These are phyloP conservation scores for Capra hircus DNA, from an alignment of 2,113 vertebrate genomes.

Conservation along the genomic window DNA sequence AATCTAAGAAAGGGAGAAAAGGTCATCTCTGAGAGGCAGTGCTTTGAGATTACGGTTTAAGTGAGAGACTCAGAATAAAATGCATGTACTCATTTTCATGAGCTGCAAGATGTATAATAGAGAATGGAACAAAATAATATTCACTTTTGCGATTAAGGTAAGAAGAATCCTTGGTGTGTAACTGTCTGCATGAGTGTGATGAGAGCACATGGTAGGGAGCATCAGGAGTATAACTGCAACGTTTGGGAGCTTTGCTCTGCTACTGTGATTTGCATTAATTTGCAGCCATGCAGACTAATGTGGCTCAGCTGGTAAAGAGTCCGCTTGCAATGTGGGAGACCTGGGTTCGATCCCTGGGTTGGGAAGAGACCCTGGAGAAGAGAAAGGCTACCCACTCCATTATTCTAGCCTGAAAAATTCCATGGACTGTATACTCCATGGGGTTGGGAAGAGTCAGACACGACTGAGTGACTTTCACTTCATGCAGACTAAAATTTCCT, in stretches of 20 bases:
- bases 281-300: not conserved
- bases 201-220: not conserved
- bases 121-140: not conserved
- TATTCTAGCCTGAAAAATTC: not conserved
- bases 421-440: not conserved
- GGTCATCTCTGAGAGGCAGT: not conserved
- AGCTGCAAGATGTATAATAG: not conserved
- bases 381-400: not conserved
- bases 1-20: not conserved
- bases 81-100: not conserved
- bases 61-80: not conserved
- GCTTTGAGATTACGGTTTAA: not conserved
- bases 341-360: not conserved
- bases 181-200: not conserved
- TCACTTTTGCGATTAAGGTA: not conserved
- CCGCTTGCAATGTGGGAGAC: not conserved
- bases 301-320: not conserved
- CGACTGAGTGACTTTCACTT: not conserved
- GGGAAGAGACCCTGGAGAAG: not conserved
- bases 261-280: not conserved
- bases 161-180: not conserved
- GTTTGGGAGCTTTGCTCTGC: not conserved
- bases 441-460: not conserved
- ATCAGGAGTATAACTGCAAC: fast-evolving
- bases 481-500: not conserved